Evolutionary conservation across 2,888 invertebrate species (phyloP).

Genomic region (Leptopilina syphax): DNA sequence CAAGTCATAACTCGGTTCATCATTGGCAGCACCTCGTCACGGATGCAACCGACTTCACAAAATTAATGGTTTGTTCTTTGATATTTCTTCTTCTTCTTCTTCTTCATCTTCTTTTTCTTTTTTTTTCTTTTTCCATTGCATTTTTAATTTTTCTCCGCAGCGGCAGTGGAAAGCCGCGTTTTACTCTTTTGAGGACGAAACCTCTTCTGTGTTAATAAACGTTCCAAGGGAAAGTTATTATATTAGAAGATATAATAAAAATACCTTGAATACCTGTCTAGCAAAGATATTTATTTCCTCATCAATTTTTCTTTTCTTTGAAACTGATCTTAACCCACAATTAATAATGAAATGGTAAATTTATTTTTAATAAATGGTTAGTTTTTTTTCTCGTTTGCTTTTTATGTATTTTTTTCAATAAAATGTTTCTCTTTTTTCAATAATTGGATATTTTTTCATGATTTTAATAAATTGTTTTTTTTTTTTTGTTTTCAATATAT

Average conservation of each 20-base stretch:
- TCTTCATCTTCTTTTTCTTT: slow-evolving; percentile 56
- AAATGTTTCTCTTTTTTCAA: background rate
- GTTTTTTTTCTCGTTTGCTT: too few species aligned
- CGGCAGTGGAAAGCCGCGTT: slow-evolving; percentile 8
- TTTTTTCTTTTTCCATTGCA: slow-evolving; percentile 55
- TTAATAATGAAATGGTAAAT: too few species aligned
- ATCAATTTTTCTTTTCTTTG: background rate
- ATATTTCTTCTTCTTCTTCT: slow-evolving; percentile 57
- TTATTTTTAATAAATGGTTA: too few species aligned
- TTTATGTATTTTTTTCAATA: background rate
- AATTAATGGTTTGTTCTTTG: slow-evolving; percentile 62
- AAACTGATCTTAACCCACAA: background rate
- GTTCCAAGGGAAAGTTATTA: slow-evolving; percentile 16
- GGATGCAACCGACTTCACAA: slow-evolving; percentile 60
- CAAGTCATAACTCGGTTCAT: slow-evolving; percentile 64
- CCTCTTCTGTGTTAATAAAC: background rate
- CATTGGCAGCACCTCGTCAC: slow-evolving; percentile 60
- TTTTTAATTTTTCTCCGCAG: slow-evolving; percentile 54
- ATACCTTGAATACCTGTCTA: slow-evolving; percentile 6
- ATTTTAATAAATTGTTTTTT: too few species aligned
- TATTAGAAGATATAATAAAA: background rate
- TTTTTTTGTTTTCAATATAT: too few species aligned
- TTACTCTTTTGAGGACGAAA: slow-evolving; percentile 3
- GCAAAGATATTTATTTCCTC: slow-evolving; percentile 27
- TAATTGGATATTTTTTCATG: too few species aligned